These are phyloP conservation scores for Chaetops frenatus DNA, from an alignment of 2,113 vertebrate species.

Conservation along the genomic window DNA sequence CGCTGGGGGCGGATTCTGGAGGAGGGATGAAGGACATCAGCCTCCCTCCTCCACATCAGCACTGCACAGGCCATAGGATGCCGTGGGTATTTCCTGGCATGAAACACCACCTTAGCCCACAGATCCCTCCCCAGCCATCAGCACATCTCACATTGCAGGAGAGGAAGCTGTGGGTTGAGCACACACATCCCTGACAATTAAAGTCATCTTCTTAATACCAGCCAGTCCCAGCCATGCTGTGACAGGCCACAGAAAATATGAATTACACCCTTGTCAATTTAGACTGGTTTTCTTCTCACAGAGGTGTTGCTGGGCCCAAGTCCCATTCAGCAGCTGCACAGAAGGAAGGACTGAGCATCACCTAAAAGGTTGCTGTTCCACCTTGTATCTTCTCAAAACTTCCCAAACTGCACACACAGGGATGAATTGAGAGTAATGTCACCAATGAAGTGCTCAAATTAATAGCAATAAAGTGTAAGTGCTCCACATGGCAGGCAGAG, in stretches of 20 bases:
- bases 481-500: background rate
- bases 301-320: background rate
- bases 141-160: background rate
- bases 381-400: background rate
- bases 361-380: background rate
- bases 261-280: background rate
- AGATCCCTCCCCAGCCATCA: background rate
- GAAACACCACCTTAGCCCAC: background rate
- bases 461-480: conserved; percentile 16
- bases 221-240: background rate
- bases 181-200: background rate
- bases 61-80: background rate
- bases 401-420: background rate
- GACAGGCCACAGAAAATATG: background rate
- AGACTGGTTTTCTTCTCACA: background rate
- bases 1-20: background rate
- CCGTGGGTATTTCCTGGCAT: background rate
- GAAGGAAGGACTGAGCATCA: background rate
- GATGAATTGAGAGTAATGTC: background rate
- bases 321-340: background rate
- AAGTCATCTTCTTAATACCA: background rate
- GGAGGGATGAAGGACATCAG: background rate
- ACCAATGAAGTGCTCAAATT: background rate
- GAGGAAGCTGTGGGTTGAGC: background rate
- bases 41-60: background rate